Conservation (phyloP, 2,113 vertebrate genomes). For the Sterrhoptilus dennistouni region DNA sequence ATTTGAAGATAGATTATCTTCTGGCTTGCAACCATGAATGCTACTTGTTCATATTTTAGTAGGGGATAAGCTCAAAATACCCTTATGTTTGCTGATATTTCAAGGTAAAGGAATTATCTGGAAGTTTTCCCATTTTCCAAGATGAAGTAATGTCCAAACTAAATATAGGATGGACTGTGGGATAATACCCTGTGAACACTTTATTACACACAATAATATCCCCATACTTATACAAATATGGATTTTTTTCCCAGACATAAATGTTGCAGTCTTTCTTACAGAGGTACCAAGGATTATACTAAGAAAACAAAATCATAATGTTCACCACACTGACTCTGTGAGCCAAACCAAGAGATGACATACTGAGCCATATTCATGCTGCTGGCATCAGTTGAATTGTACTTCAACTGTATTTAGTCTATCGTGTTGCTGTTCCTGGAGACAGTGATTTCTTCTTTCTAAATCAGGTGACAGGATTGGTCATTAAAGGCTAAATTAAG, state of each 20-base stretch:
- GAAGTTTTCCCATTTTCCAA: constrained; percentile 76
- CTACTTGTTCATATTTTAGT: constrained; percentile 54
- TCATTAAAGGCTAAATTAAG: background rate
- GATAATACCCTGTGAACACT: constrained; percentile 67
- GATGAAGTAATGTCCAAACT: constrained; percentile 72
- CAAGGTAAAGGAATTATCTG: constrained; percentile 77
- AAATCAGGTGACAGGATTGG: background rate
- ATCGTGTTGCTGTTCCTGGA: background rate
- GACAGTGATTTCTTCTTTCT: constrained; percentile 18
- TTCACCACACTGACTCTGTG: background rate
- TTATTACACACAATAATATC: constrained; percentile 67
- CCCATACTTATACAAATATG: constrained; percentile 56
- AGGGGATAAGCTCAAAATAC: constrained; percentile 64
- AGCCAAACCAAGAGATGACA: background rate
- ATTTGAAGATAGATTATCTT: constrained; percentile 51
- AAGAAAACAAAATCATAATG: background rate
- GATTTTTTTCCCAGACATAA: constrained; percentile 47
- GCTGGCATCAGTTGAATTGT: background rate
- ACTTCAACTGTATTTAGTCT: background rate
- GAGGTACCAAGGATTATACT: background rate
- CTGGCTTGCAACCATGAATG: constrained; percentile 36
- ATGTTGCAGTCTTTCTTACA: background rate
- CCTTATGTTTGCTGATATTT: constrained; percentile 70
- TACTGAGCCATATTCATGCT: background rate
- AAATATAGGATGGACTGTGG: constrained; percentile 67